Evolutionary conservation across 2,113 vertebrate genomes (phyloP).

Genomic region (Pseudois nayaur): DNA sequence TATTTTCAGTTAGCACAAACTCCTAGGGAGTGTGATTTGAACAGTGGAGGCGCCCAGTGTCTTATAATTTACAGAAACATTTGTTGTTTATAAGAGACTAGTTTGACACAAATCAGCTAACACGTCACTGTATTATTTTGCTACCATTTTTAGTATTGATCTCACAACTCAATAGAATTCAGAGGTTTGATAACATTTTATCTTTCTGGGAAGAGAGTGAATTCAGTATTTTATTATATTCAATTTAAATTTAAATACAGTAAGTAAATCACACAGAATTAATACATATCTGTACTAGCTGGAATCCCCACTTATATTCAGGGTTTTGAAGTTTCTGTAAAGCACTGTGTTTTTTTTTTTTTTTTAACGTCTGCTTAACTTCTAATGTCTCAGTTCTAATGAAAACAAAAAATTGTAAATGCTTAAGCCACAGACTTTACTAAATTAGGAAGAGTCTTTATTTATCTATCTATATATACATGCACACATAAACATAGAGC

Average conservation of each 20-base stretch:
- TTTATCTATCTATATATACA: not conserved
- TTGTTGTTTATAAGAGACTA: not conserved
- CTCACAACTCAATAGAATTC: not conserved
- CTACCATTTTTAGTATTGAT: not conserved
- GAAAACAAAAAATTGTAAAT: conserved; percentile 22
- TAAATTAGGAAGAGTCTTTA: not conserved
- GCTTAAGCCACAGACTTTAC: not conserved
- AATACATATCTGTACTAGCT: not conserved
- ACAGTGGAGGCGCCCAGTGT: not conserved
- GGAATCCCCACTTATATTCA: not conserved
- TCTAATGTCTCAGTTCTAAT: not conserved
- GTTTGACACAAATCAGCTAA: not conserved
- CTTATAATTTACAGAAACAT: not conserved
- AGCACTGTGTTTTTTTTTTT: not conserved
- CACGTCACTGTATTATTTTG: not conserved
- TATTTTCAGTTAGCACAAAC: not conserved
- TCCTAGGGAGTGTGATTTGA: not conserved
- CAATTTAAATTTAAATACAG: not conserved
- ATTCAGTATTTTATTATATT: not conserved
- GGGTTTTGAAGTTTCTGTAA: not conserved
- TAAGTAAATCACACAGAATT: not conserved
- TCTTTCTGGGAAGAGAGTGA: not conserved
- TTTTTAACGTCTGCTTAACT: not conserved
- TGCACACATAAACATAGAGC: not conserved
- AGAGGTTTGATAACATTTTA: not conserved